These are phyloP conservation scores for Beaufortia kweichowensis DNA, from an alignment of 2,113 vertebrate genomes.

Conservation along the genomic window DNA sequence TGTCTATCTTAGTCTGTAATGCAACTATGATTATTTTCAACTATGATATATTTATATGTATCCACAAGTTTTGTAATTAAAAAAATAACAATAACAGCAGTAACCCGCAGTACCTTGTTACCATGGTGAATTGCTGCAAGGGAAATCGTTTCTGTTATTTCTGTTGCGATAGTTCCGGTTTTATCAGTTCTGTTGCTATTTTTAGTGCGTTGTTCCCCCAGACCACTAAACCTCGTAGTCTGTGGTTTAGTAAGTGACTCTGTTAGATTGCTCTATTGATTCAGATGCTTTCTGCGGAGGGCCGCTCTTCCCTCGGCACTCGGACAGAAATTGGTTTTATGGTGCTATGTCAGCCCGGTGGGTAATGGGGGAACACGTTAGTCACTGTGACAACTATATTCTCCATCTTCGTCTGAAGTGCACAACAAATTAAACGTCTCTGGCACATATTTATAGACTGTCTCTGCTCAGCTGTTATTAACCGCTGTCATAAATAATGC, in stretches of 20 bases:
- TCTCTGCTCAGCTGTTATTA: constrained; percentile 54
- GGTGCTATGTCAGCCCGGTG: constrained; percentile 51
- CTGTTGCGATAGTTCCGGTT: not conserved
- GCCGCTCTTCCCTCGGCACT: constrained; percentile 23
- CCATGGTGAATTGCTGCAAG: not conserved
- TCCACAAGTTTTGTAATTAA: too few relatives aligned
- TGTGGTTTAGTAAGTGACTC: not conserved
- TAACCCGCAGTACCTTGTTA: too few relatives aligned
- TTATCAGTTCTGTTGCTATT: not conserved
- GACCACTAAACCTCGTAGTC: not conserved
- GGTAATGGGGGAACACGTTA: constrained; percentile 54
- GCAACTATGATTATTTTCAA: too few relatives aligned
- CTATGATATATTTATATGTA: too few relatives aligned
- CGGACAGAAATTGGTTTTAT: constrained; percentile 46
- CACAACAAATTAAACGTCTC: constrained; percentile 60
- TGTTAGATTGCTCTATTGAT: constrained; percentile 51
- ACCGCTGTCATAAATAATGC: constrained; percentile 60
- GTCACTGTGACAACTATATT: constrained; percentile 61
- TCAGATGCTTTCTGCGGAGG: constrained; percentile 40
- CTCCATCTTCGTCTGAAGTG: constrained; percentile 55
- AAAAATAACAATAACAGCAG: too few relatives aligned
- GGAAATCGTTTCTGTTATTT: not conserved
- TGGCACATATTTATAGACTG: constrained; percentile 57
- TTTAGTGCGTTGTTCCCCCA: not conserved
- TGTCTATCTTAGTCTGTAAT: too few relatives aligned